These are phyloP conservation scores for Hormaphis cornu DNA, from an alignment of 1,140 invertebrate species.

Conservation along the genomic window DNA sequence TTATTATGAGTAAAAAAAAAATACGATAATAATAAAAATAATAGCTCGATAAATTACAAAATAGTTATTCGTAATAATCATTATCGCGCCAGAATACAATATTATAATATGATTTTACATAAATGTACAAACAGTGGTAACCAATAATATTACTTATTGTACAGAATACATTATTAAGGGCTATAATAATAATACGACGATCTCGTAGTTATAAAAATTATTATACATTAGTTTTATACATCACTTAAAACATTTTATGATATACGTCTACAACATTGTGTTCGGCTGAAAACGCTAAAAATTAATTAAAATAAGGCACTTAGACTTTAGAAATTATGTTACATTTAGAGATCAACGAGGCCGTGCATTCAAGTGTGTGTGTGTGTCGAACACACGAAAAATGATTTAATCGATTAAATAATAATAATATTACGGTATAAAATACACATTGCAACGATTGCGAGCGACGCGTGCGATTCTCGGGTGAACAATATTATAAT, in stretches of 20 bases:
- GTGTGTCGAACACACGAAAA: background rate
- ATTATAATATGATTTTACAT: background rate
- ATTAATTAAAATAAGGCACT: conserved; percentile 8
- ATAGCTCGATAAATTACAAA: background rate
- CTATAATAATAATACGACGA: background rate
- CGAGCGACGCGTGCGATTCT: background rate
- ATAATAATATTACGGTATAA: background rate
- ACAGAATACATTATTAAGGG: background rate
- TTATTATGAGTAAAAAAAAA: conserved; percentile 1
- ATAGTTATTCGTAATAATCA: background rate
- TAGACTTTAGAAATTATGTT: conserved; percentile 6
- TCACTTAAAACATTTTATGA: too few species aligned
- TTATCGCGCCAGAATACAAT: background rate
- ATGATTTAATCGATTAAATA: background rate
- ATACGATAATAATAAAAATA: conserved; percentile 12
- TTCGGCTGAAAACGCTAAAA: background rate
- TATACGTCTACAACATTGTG: too few species aligned
- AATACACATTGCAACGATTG: background rate
- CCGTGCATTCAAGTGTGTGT: background rate
- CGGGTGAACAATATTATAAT: background rate
- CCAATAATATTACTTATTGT: conserved; percentile 15
- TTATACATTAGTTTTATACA: too few species aligned
- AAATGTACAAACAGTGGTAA: conserved; percentile 22
- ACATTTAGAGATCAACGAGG: conserved; percentile 14
- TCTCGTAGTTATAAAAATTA: background rate